Base-by-base conservation (phyloP, 2,113 vertebrate species). In the Perca schrenkii region DNA sequence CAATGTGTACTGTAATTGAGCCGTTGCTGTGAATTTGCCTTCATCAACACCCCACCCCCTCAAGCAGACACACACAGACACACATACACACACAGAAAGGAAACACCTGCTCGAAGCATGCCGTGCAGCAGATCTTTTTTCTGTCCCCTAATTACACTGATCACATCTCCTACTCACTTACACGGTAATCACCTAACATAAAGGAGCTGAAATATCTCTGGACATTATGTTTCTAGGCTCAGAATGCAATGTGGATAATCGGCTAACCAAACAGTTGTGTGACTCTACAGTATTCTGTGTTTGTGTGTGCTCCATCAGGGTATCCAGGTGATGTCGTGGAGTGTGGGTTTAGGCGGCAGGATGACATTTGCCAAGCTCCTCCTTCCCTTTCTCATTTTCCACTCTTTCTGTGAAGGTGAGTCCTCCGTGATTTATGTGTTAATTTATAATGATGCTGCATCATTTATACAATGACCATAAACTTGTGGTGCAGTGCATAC, bases 351-450 rank as follows among this genome's bases (percentile, higher is more conserved):
- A 82, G 88, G 87, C n/a, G 74, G 86, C 90, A 94, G 89, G 89
- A 95, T 95, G 95, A 85, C 80, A 43, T 68, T 92, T 77, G 86
- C 86, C 84, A 94, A 88, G 89, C 82, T 96, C 84, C 88, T 96
- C 66, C 89, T 96, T 77, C 90, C 92, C 62, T 88, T 92, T 75
- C 77, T 95, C 83, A 60, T 95, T 66, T 80, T 96, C 49, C 91
- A 91, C 62, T 90, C 91, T 52, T 60, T 93, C 72, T 94, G 90
- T 83, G 91, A 93, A 95, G 94, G 95, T 96, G 87, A 93, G 94
- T 86, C 14, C 2, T 64, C 28, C 10, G 6, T 40, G 6, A 31
- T 15, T 31, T 21, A 5, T 46, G n/a, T 65, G 7, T 25, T 2
- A 47, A 47, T 67, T 6, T 17, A 53, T 28, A 68, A 21, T 14